A percentile compares a stretch with the other conserved stretches of the same genome.
These are phyloP conservation scores for Spisula subtruncata DNA, from an alignment of 2,888 invertebrate species.

Conservation along the genomic window DNA sequence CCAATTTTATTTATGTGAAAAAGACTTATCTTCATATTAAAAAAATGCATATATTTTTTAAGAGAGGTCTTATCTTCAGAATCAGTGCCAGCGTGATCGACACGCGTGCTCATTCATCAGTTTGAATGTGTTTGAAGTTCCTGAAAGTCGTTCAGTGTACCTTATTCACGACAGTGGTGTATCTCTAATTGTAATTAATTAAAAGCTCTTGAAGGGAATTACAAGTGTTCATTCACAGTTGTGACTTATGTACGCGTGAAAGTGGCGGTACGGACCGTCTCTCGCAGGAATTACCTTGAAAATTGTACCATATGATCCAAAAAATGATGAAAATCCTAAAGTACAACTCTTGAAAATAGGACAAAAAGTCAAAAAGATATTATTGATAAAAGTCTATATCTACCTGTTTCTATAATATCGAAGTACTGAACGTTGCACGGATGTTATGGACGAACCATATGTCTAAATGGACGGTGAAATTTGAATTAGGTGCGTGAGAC, in stretches of 20 bases:
- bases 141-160: background rate
- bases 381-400: background rate
- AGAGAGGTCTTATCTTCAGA: background rate
- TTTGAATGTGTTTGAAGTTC: background rate
- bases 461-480: background rate
- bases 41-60: background rate
- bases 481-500: background rate
- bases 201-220: background rate
- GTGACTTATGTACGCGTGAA: background rate
- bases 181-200: slow-evolving; percentile 6
- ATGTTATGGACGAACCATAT: background rate
- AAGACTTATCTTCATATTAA: slow-evolving; percentile 8
- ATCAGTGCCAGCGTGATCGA: background rate
- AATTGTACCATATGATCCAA: background rate
- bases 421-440: background rate
- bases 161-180: background rate
- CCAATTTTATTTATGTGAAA: slow-evolving; percentile 22
- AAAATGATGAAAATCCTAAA: background rate
- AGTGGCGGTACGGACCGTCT: background rate
- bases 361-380: background rate
- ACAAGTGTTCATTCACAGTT: background rate
- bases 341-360: background rate
- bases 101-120: background rate
- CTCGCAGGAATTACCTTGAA: background rate
- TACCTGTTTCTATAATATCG: background rate